phyloP scores from a whole-genome alignment of 2,113 vertebrate species.

The Apteryx mantelli region DNA sequence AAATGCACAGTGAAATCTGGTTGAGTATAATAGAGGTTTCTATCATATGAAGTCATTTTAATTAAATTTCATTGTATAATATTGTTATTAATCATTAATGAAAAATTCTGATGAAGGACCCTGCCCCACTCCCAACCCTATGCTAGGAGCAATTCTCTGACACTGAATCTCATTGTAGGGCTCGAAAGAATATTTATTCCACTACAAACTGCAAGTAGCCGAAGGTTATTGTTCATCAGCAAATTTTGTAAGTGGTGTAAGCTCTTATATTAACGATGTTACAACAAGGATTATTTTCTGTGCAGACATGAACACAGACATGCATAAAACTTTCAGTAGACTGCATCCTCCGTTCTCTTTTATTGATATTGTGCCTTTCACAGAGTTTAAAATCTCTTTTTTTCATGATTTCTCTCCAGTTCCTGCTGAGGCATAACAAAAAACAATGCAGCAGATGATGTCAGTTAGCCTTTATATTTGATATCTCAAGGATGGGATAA shows the following conservation, averaged over 20 bases:
- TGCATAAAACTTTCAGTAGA: not conserved
- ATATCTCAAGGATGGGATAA: not conserved
- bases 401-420: not conserved
- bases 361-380: not conserved
- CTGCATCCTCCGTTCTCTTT: not conserved
- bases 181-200: not conserved
- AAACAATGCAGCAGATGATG: not conserved
- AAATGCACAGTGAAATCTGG: not conserved
- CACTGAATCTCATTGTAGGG: not conserved
- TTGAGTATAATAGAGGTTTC: not conserved
- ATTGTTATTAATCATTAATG: not conserved
- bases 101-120: not conserved
- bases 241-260: not conserved
- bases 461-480: not conserved
- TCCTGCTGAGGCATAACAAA: not conserved
- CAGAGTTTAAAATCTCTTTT: not conserved
- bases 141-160: not conserved
- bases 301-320: not conserved
- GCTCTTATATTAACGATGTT: not conserved
- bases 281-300: not conserved
- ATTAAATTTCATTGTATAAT: not conserved
- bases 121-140: fast-evolving
- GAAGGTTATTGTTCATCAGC: not conserved
- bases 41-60: not conserved
- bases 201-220: not conserved